A percentile compares a stretch with the other conserved stretches of the same genome.
Evolutionary conservation across 2,113 vertebrate species (phyloP).

Genomic region (Dicentrarchus labrax): DNA sequence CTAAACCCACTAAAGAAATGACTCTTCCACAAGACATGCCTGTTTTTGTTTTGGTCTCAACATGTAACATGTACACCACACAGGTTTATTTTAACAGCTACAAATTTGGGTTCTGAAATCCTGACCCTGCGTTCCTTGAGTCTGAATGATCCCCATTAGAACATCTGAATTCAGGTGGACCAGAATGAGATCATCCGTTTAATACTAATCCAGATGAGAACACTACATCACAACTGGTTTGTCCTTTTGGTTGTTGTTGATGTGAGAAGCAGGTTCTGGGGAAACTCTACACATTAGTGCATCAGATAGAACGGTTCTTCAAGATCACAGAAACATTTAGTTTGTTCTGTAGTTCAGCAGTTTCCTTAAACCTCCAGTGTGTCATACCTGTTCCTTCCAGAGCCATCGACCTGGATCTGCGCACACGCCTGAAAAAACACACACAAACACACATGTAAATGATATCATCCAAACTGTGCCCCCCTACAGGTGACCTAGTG

Average conservation of each 20-base stretch:
- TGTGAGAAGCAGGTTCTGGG: neutral
- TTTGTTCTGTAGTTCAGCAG: neutral
- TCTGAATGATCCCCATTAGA: neutral
- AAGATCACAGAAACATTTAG: neutral
- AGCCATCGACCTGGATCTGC: neutral
- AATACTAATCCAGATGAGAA: neutral
- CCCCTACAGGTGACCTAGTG: neutral
- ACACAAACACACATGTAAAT: neutral
- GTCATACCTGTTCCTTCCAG: constrained; percentile 64
- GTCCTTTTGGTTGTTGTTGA: neutral
- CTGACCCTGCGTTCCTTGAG: too few relatives aligned
- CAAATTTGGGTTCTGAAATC: too few relatives aligned
- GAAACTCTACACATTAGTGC: too few relatives aligned
- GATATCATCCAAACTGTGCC: too few relatives aligned
- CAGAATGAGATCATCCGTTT: neutral
- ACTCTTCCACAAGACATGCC: too few relatives aligned
- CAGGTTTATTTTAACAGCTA: too few relatives aligned
- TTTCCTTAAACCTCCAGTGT: neutral
- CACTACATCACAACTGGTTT: neutral
- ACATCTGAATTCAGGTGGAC: too few relatives aligned
- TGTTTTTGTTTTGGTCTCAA: too few relatives aligned
- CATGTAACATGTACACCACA: too few relatives aligned
- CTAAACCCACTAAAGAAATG: too few relatives aligned
- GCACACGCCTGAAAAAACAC: constrained; percentile 15
- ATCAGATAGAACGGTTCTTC: neutral